These are phyloP conservation scores for Guaruba guarouba DNA, from an alignment of 2,113 vertebrate species.

Conservation along the genomic window DNA sequence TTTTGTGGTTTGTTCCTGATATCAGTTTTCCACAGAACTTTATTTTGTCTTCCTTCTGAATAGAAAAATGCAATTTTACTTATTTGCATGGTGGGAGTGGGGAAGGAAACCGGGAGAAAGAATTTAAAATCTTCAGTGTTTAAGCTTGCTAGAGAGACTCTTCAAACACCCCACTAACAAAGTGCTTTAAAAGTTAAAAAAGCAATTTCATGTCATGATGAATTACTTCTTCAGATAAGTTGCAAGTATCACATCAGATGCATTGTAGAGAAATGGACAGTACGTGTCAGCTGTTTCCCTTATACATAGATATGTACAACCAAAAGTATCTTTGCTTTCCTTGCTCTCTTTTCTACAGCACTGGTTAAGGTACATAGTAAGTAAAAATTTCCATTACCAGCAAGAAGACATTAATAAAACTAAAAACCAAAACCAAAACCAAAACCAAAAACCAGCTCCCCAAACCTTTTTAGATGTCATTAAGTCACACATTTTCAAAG, in stretches of 20 bases:
- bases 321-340: not conserved
- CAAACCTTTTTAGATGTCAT: not conserved
- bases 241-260: constrained; percentile 17
- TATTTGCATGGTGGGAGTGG: not conserved
- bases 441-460: fast-evolving
- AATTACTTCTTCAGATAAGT: not conserved
- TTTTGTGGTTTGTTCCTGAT: not conserved
- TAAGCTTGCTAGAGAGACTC: not conserved
- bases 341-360: not conserved
- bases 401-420: not conserved
- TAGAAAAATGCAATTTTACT: not conserved
- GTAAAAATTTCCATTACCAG: not conserved
- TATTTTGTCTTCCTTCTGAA: not conserved
- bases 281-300: not conserved
- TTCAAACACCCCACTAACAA: not conserved
- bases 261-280: not conserved
- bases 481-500: not conserved
- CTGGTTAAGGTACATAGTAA: not conserved
- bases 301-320: not conserved
- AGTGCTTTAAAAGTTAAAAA: constrained; percentile 20
- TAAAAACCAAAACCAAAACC: not conserved
- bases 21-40: not conserved
- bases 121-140: not conserved
- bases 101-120: not conserved
- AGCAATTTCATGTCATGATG: constrained; percentile 6